Evolutionary conservation across 2,797 vertebrate genomes (phyloP), one percentile per base, ranked within the genome.

Genomic region (Falco concolor): DNA sequence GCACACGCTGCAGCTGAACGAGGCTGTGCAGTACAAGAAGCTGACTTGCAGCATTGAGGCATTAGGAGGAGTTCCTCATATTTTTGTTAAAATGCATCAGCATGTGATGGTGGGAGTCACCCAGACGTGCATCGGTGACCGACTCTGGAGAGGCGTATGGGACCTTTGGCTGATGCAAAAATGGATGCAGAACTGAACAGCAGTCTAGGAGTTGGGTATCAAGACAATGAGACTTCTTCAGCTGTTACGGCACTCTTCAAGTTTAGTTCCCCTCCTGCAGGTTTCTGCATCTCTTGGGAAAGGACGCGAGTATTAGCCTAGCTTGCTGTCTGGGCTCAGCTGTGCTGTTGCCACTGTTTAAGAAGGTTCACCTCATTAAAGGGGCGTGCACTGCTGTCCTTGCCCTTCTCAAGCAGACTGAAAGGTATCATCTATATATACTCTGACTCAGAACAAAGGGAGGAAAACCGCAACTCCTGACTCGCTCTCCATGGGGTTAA

Each of bases 361-460:
- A 20, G 54, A n/a, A n/a, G 68, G 59, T 24, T 52, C 59, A 23
- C 5, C 40, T 60, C 60, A 4, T 5, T 3, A 2, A 30, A 17
- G 49, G 44, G 6, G 4, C 0, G 7, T 13, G 40, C 21, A 2
- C 38, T 10, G 42, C 59, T 34, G 76, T 32, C 73, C 40, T 18
- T 6, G 30, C 6, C 1, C 69, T 36, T 12, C 59, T 38, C 28
- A 14, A 24, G 78, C 30, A 13, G 42, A 25, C 25, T 25, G 56
- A 13, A 23, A 56, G 22, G 5, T 23, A 60, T 24, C 42, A 27
- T 17, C 42, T 8, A 3, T 4, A 28, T 3, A 28, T 3, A 4
- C 30, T 36, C 56, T 5, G 52, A 18, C 3, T 4, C 15, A 30
- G 44, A 54, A 23, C 0, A 9, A 6, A 0, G 28, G 32, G 2